Evolutionary conservation across 2,888 invertebrate genomes (phyloP).

Genomic region (Prosapia bicincta): DNA sequence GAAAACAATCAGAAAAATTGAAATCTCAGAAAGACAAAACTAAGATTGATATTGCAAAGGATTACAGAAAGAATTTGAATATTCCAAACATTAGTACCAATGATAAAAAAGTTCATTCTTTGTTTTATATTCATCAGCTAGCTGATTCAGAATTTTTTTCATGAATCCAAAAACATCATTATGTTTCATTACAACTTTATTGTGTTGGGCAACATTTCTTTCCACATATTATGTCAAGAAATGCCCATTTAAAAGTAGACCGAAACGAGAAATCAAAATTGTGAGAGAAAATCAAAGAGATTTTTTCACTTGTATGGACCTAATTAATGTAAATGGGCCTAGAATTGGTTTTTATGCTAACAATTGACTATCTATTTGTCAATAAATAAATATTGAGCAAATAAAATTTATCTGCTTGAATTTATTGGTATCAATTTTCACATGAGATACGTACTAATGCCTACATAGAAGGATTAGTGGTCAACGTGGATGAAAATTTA

Average conservation of each 20-base stretch:
- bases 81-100: slow-evolving; percentile 29
- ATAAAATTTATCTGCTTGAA: too few species aligned
- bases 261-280: neutral
- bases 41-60: slow-evolving; percentile 21
- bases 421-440: too few species aligned
- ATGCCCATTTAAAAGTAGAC: neutral
- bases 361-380: too few species aligned
- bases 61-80: slow-evolving; percentile 23
- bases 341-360: too few species aligned
- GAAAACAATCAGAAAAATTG: slow-evolving; percentile 13
- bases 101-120: slow-evolving; percentile 25
- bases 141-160: neutral
- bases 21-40: neutral
- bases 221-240: too few species aligned
- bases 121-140: neutral
- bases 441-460: too few species aligned
- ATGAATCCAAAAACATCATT: neutral
- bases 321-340: too few species aligned
- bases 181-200: neutral
- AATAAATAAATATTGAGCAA: too few species aligned
- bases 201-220: neutral
- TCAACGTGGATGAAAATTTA: too few species aligned
- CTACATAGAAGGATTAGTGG: too few species aligned
- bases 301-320: too few species aligned
- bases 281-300: neutral